phyloP scores from a whole-genome alignment of 2,113 vertebrate species.

The Theristicus caerulescens region DNA sequence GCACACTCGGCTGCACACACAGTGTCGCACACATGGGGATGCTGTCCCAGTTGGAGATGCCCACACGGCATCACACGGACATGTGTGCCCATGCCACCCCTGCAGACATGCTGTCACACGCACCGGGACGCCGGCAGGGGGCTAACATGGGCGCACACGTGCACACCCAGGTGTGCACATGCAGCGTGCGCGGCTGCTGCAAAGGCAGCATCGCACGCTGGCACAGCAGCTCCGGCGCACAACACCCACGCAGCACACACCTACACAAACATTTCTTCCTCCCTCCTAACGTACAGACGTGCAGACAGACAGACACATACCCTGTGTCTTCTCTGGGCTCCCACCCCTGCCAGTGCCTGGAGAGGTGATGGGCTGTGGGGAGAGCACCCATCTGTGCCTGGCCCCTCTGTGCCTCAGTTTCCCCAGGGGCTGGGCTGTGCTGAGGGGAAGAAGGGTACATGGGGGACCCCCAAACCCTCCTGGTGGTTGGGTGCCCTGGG shows the following conservation, averaged over 20 bases:
- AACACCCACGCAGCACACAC: neutral
- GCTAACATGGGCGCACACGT: rapidly evolving
- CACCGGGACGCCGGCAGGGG: rapidly evolving
- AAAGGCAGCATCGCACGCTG: rapidly evolving
- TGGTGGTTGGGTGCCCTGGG: neutral
- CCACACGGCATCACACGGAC: rapidly evolving
- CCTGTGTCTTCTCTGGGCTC: neutral
- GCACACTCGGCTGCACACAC: rapidly evolving
- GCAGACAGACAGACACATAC: neutral
- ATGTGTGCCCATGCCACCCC: rapidly evolving
- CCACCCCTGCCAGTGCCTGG: neutral
- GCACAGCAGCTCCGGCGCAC: neutral
- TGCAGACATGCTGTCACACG: rapidly evolving
- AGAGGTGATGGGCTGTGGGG: neutral
- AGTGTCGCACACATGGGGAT: rapidly evolving
- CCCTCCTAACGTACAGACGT: neutral
- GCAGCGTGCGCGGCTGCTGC: rapidly evolving
- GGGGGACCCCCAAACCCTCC: neutral
- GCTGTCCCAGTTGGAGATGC: neutral
- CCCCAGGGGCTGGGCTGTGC: too few species aligned
- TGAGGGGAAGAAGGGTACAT: neutral
- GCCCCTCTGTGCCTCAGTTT: neutral
- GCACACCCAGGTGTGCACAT: neutral
- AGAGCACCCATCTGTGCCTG: neutral
- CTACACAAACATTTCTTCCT: conserved; percentile 16